Evolutionary conservation across 2,113 vertebrate species (phyloP).

Genomic region (Oriolus oriolus): DNA sequence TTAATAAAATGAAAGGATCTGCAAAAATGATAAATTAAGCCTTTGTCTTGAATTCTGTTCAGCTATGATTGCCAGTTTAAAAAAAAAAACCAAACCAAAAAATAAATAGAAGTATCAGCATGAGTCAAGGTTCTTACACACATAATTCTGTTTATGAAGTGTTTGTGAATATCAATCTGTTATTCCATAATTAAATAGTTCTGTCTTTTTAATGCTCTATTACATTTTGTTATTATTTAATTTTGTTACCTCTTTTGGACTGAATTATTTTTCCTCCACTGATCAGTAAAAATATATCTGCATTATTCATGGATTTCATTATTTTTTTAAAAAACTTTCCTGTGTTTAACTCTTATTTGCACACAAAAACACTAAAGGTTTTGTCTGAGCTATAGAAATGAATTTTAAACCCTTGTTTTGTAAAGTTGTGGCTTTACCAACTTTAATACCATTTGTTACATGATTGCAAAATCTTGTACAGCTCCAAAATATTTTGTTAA

Average conservation of each 20-base stretch:
- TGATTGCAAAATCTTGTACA: neutral
- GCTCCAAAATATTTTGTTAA: neutral
- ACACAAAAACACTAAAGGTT: neutral
- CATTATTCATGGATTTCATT: neutral
- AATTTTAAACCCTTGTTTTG: neutral
- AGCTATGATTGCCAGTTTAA: neutral
- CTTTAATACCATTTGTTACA: neutral
- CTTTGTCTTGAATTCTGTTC: slow-evolving; percentile 14
- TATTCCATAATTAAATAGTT: slow-evolving; percentile 35
- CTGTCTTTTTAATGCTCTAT: slow-evolving; percentile 39
- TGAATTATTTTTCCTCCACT: slow-evolving; percentile 37
- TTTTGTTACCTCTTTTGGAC: slow-evolving; percentile 10
- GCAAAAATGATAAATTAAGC: neutral
- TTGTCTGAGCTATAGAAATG: neutral
- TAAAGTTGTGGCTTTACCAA: neutral
- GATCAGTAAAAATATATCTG: slow-evolving; percentile 25
- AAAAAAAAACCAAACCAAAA: neutral
- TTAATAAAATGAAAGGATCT: slow-evolving; percentile 2
- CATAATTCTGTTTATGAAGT: neutral
- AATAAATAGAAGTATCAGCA: neutral
- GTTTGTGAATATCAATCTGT: slow-evolving; percentile 11
- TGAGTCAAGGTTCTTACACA: slow-evolving; percentile 2
- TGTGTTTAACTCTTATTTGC: neutral
- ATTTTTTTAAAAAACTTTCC: neutral
- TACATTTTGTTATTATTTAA: slow-evolving; percentile 28